A percentile compares a stretch with the other conserved stretches of the same genome.
These are phyloP conservation scores for Leucopsar rothschildi DNA, from an alignment of 2,113 vertebrate species.

Conservation along the genomic window DNA sequence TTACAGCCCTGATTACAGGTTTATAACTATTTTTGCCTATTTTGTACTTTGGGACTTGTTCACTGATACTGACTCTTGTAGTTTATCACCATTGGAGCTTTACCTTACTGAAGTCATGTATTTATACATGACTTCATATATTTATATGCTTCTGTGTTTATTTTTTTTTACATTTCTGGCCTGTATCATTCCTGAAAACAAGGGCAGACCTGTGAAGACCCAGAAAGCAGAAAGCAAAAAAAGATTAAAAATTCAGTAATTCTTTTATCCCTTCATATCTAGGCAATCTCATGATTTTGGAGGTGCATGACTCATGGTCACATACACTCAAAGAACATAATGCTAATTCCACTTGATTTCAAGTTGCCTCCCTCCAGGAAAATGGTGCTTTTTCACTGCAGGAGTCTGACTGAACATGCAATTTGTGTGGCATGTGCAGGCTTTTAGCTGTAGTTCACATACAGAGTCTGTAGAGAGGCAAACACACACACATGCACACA, in stretches of 20 bases:
- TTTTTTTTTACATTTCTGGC: not conserved
- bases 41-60: not conserved
- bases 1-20: not conserved
- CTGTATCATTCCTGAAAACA: not conserved
- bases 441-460: not conserved
- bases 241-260: not conserved
- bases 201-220: not conserved
- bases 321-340: not conserved
- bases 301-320: not conserved
- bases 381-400: not conserved
- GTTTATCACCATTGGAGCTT: not conserved
- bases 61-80: not conserved
- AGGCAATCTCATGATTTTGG: not conserved
- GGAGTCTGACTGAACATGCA: not conserved
- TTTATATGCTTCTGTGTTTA: not conserved
- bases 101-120: not conserved
- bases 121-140: not conserved
- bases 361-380: not conserved
- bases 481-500: not conserved
- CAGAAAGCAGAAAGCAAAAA: not conserved
- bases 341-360: not conserved
- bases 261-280: not conserved
- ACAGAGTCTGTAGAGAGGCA: not conserved
- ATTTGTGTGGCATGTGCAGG: accelerated
- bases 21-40: not conserved